Evolutionary conservation across 2,113 vertebrate species (phyloP).

Genomic region (Neolamprologus brichardi): DNA sequence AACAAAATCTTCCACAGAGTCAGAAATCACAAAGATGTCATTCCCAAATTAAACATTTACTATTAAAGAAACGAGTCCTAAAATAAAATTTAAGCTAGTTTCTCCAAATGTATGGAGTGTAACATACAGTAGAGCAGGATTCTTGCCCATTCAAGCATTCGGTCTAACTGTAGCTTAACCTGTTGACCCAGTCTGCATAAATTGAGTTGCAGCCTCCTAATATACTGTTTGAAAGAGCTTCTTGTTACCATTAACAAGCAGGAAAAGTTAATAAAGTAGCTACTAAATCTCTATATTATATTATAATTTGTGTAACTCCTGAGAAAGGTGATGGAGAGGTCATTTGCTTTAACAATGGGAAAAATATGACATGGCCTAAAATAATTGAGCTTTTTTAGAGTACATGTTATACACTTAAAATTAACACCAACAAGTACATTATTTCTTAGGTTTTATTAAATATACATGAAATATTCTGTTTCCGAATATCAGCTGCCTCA

Average conservation of each 20-base stretch:
- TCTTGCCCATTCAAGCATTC: not conserved
- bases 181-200: not conserved
- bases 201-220: not conserved
- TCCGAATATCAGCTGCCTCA: not conserved
- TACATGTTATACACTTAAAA: not conserved
- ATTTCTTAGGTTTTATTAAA: not conserved
- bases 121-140: not conserved
- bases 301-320: not conserved
- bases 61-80: rapidly evolving
- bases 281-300: not conserved
- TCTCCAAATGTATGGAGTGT: not conserved
- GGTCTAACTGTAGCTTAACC: not conserved
- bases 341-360: not conserved
- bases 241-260: not conserved
- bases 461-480: not conserved
- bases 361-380: not conserved
- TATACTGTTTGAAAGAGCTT: not conserved
- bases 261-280: not conserved
- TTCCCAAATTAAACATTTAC: not conserved
- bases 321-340: not conserved
- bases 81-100: not conserved
- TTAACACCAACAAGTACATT: not conserved
- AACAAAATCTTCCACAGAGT: not conserved
- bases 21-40: not conserved
- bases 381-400: not conserved